These are phyloP conservation scores for Hylia prasina DNA, from an alignment of 2,113 vertebrate genomes.

Conservation along the genomic window DNA sequence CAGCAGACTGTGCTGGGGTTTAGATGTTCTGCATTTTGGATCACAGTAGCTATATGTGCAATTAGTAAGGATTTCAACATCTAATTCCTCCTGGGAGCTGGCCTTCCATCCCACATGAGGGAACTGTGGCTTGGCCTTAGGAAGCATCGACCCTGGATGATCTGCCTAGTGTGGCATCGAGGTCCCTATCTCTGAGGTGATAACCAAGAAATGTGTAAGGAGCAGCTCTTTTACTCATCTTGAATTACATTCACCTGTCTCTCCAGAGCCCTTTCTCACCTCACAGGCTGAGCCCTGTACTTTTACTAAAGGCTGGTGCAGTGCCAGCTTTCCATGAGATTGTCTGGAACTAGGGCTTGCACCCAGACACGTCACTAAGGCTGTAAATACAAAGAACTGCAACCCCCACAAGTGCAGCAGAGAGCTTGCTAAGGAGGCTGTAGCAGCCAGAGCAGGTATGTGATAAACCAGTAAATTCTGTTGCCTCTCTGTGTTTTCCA, in stretches of 20 bases:
- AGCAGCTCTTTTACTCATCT: neutral
- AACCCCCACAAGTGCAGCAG: neutral
- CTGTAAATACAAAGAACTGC: neutral
- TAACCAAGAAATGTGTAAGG: neutral
- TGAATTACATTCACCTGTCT: neutral
- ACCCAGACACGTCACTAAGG: accelerated
- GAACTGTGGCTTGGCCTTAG: neutral
- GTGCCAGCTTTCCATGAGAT: neutral
- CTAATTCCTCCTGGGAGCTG: neutral
- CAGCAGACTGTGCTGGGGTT: neutral
- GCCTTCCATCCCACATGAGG: neutral
- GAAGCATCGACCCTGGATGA: neutral
- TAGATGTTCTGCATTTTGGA: neutral
- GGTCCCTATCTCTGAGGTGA: neutral
- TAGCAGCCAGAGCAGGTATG: neutral
- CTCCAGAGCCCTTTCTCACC: neutral
- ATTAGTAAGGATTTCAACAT: neutral
- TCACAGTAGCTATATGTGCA: neutral
- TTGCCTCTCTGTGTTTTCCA: slow-evolving; percentile 1
- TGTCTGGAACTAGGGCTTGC: neutral
- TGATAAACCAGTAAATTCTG: neutral
- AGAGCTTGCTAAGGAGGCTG: neutral
- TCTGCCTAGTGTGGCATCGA: neutral
- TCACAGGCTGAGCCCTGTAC: neutral
- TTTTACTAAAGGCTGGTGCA: neutral